Conservation (phyloP, 1,140 invertebrate genomes). For the Drosophila novamexicana region DNA sequence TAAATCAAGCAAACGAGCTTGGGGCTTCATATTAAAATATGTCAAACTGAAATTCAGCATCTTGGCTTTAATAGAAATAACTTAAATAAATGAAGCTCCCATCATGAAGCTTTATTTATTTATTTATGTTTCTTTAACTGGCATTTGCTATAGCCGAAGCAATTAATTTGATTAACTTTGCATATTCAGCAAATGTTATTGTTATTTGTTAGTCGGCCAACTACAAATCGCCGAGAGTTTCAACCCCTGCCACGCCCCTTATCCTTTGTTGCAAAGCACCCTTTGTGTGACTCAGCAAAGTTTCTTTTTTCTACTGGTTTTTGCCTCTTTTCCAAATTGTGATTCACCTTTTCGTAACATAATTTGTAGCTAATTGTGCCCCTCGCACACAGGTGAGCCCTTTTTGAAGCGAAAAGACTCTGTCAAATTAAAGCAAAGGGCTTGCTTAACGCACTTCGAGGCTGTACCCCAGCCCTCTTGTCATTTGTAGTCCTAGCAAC, state of each 20-base stretch:
- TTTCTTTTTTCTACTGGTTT: not conserved
- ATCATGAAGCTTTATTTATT: not conserved
- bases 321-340: constrained; percentile 8
- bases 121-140: not conserved
- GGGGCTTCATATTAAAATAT: too few relatives aligned
- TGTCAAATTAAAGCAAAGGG: constrained; percentile 56
- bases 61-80: too few relatives aligned
- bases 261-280: not conserved
- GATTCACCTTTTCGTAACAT: constrained; percentile 55
- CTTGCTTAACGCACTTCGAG: constrained; percentile 66
- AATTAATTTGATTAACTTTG: not conserved
- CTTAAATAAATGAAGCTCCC: too few relatives aligned
- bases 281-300: constrained; percentile 22
- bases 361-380: constrained; percentile 69
- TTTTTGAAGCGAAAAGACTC: constrained; percentile 6
- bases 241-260: not conserved
- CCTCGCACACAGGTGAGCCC: constrained; percentile 45
- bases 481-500: constrained; percentile 18
- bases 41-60: too few relatives aligned
- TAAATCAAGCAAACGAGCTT: too few relatives aligned
- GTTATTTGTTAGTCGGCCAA: not conserved
- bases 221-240: not conserved
- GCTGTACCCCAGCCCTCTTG: constrained; percentile 41
- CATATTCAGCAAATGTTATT: too few relatives aligned
- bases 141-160: not conserved